These are phyloP conservation scores for Ecliptopera silaceata DNA, from an alignment of 2,888 invertebrate genomes.

Conservation along the genomic window DNA sequence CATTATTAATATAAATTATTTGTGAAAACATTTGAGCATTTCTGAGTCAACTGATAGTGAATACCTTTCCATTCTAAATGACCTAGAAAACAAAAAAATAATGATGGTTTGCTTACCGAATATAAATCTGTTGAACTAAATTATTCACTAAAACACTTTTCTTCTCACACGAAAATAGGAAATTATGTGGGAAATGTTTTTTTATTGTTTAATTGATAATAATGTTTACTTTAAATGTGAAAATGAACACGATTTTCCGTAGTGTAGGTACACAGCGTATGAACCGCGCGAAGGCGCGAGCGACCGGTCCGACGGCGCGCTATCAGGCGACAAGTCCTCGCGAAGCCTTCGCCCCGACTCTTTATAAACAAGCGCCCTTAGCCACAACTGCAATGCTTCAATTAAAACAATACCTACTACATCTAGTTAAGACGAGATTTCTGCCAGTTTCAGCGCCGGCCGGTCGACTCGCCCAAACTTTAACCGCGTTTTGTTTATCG, in stretches of 20 bases:
- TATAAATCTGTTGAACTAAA: slow-evolving; percentile 5
- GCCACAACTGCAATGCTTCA: slow-evolving; percentile 58
- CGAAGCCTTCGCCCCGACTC: slow-evolving; percentile 57
- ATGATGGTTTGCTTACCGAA: slow-evolving; percentile 3
- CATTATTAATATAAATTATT: not conserved
- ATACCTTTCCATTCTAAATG: not conserved
- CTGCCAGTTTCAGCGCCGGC: slow-evolving; percentile 60
- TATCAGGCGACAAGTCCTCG: slow-evolving; percentile 48
- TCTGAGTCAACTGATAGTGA: slow-evolving; percentile 6
- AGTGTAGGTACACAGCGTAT: not conserved
- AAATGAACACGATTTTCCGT: not conserved
- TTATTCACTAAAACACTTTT: slow-evolving; percentile 4
- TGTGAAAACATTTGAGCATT: not conserved
- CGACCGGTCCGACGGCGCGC: slow-evolving; percentile 43
- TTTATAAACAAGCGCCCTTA: slow-evolving; percentile 69
- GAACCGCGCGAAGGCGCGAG: slow-evolving; percentile 43
- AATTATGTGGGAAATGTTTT: not conserved
- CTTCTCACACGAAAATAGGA: not conserved
- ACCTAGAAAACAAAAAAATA: slow-evolving; percentile 3
- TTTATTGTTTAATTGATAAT: no score
- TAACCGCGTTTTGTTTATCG: slow-evolving; percentile 34
- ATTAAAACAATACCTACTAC: slow-evolving; percentile 60
- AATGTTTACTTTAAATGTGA: not conserved
- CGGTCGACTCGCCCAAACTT: slow-evolving; percentile 15
- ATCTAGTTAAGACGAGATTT: slow-evolving; percentile 75